phyloP scores from a whole-genome alignment of 2,113 vertebrate genomes.

The Mustela lutreola region DNA sequence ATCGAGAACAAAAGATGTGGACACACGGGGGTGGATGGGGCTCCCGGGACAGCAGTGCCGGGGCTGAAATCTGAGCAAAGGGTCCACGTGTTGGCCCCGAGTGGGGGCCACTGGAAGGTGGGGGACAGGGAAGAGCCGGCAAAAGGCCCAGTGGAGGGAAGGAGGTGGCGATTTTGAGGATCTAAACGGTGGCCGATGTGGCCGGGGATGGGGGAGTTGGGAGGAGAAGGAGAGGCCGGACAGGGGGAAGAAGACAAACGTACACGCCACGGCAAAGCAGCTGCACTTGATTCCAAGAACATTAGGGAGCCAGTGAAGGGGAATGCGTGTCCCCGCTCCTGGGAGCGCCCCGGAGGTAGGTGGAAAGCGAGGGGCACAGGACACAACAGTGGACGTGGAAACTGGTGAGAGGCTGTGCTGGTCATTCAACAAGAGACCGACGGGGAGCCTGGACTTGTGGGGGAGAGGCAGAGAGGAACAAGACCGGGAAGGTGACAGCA shows the following conservation, averaged over 20 bases:
- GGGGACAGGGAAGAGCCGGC: neutral
- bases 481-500: neutral
- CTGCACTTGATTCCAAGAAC: neutral
- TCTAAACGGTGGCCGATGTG: neutral
- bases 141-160: neutral
- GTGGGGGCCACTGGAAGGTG: neutral
- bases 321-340: neutral
- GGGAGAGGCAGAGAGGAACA: neutral
- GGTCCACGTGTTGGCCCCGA: neutral
- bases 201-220: neutral
- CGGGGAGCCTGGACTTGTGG: neutral
- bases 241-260: neutral
- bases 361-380: neutral
- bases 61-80: neutral
- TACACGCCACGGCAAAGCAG: accelerated
- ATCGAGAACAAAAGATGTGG: neutral
- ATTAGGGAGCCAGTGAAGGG: neutral
- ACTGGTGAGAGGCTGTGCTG: neutral
- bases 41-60: neutral
- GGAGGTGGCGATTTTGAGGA: neutral
- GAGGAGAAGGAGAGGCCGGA: neutral
- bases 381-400: neutral
- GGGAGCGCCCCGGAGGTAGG: neutral
- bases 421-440: neutral
- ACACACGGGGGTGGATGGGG: neutral